These are phyloP conservation scores for Aethes cnicana DNA, from an alignment of 2,888 invertebrate genomes.

Conservation along the genomic window DNA sequence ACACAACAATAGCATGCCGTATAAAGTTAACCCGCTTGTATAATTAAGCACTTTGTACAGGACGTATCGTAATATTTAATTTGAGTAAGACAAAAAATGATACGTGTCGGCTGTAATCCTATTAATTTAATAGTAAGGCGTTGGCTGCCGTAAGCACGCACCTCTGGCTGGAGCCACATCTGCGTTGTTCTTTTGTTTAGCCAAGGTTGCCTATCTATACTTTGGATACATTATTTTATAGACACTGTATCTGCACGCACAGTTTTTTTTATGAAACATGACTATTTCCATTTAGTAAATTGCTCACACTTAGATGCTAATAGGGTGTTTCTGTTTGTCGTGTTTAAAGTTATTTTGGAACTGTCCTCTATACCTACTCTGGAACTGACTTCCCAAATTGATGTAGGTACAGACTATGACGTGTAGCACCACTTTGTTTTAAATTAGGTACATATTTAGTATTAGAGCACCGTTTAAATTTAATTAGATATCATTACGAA, in stretches of 20 bases:
- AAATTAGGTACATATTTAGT: too few species aligned
- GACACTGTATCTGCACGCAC: slow-evolving; percentile 3
- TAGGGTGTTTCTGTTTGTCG: slow-evolving; percentile 11
- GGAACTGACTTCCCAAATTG: neutral
- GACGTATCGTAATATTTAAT: neutral
- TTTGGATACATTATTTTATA: slow-evolving; percentile 20
- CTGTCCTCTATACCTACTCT: neutral
- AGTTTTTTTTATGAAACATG: slow-evolving; percentile 19
- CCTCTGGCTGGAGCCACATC: slow-evolving; percentile 49
- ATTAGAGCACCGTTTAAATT: too few species aligned
- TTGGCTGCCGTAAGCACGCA: slow-evolving; percentile 41
- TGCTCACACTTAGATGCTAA: slow-evolving; percentile 18
- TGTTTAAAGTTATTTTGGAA: slow-evolving; percentile 10
- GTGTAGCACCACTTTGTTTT: too few species aligned
- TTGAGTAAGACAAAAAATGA: slow-evolving; percentile 10
- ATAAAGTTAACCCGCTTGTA: too few species aligned
- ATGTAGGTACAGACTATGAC: too few species aligned
- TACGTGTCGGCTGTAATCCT: slow-evolving; percentile 35
- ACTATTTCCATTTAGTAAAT: slow-evolving; percentile 11
- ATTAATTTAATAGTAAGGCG: slow-evolving; percentile 39
- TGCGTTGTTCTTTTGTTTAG: slow-evolving; percentile 54
- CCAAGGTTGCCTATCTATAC: slow-evolving; percentile 50
- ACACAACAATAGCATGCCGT: too few species aligned
- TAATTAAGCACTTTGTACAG: neutral
- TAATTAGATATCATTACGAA: too few species aligned